Percentiles rank a stretch among this genome's conserved stretches.
These are phyloP conservation scores for Crotalus adamanteus DNA, from an alignment of 2,797 vertebrate genomes.

Conservation along the genomic window DNA sequence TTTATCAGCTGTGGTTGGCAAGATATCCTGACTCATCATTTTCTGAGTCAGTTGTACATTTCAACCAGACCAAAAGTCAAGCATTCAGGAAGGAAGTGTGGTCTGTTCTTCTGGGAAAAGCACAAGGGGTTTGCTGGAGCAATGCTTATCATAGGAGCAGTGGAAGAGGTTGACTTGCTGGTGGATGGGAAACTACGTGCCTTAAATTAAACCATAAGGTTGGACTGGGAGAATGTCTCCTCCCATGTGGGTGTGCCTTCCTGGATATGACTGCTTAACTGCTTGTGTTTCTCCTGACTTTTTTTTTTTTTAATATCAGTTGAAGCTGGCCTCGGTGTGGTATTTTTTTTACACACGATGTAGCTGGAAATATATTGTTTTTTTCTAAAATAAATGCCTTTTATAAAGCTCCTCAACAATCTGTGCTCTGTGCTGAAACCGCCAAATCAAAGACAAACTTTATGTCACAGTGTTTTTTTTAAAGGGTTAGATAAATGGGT, in stretches of 20 bases:
- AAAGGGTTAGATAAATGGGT: not conserved
- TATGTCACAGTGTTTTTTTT: not conserved
- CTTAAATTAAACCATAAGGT: not conserved
- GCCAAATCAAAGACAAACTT: not conserved
- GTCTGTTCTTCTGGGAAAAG: not conserved
- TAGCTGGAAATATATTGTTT: not conserved
- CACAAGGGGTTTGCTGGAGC: not conserved
- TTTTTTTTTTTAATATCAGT: no score
- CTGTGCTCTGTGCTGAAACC: not conserved
- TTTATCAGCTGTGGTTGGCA: slow-evolving; percentile 50
- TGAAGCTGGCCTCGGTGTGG: not conserved
- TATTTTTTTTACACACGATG: not conserved
- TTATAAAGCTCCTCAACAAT: not conserved
- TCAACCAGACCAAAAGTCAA: slow-evolving; percentile 39
- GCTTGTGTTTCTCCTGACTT: not conserved
- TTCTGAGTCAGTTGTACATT: slow-evolving; percentile 39
- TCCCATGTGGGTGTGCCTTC: not conserved
- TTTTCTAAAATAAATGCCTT: not conserved
- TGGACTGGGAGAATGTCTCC: not conserved
- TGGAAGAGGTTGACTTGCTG: not conserved
- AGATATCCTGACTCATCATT: slow-evolving; percentile 59
- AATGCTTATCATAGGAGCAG: not conserved
- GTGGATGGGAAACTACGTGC: not conserved
- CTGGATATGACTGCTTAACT: not conserved
- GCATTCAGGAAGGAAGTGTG: not conserved